These are phyloP conservation scores for Girardia tigrina DNA, from an alignment of 2,888 invertebrate species.

Conservation along the genomic window DNA sequence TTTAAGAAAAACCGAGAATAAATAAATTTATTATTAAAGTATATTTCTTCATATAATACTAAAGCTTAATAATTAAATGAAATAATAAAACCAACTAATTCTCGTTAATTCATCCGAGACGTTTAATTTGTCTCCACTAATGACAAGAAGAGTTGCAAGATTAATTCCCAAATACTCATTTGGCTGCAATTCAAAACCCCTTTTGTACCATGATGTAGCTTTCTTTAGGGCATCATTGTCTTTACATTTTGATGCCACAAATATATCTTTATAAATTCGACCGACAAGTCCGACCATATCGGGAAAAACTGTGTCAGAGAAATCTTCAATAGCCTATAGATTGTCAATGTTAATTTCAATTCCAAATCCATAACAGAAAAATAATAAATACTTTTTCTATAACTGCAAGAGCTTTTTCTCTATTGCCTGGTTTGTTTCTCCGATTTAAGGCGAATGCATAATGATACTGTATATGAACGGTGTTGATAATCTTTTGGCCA, in stretches of 20 bases:
- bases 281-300: constrained; percentile 94
- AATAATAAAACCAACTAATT: constrained; percentile 51
- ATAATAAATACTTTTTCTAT: constrained; percentile 59
- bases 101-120: constrained; percentile 58
- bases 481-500: not conserved
- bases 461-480: constrained; percentile 62
- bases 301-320: constrained; percentile 75
- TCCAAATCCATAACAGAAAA: not conserved
- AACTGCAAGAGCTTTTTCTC: constrained; percentile 78
- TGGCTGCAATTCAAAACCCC: constrained; percentile 61
- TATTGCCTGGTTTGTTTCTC: constrained; percentile 78
- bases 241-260: constrained; percentile 80
- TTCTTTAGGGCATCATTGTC: constrained; percentile 73
- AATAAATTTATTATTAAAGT: not conserved
- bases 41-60: not conserved
- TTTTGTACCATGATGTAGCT: constrained; percentile 71
- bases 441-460: constrained; percentile 94
- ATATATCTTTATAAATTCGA: constrained; percentile 74
- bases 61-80: not conserved
- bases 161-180: constrained; percentile 98
- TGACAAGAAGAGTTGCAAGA: constrained; percentile 84
- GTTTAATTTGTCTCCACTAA: constrained; percentile 26
- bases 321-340: constrained; percentile 62
- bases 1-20: not conserved
- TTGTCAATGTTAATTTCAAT: not conserved